A percentile compares a stretch with the other conserved stretches of the same genome.
phyloP scores from a whole-genome alignment of 2,888 invertebrate genomes.

The Dichetophora obliterata region DNA sequence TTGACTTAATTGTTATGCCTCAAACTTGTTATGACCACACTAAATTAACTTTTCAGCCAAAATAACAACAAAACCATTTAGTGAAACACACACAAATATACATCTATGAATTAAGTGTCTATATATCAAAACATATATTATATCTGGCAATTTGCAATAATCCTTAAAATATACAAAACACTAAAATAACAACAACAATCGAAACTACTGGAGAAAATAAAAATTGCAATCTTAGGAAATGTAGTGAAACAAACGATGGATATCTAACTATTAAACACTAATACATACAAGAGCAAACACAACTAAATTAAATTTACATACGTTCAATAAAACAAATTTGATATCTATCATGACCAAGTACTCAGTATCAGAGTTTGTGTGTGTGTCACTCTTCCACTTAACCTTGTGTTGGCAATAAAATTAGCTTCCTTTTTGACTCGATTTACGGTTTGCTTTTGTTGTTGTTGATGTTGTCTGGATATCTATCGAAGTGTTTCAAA shows the following conservation, averaged over 20 bases:
- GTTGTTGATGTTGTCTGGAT: not conserved
- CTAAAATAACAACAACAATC: no score
- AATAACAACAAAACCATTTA: no score
- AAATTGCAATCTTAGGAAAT: not conserved
- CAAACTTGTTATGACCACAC: no score
- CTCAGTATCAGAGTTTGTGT: constrained; percentile 1
- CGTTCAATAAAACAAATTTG: constrained; percentile 66
- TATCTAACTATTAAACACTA: constrained; percentile 28
- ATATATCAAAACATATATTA: no score
- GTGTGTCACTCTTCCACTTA: constrained; percentile 51
- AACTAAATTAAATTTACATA: constrained; percentile 59
- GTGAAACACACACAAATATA: no score
- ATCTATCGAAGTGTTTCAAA: constrained; percentile 51
- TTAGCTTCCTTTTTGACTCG: constrained; percentile 55
- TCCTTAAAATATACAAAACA: no score
- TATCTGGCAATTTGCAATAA: no score
- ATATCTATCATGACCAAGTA: constrained; percentile 57
- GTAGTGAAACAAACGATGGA: constrained; percentile 12
- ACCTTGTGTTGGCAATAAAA: constrained; percentile 67
- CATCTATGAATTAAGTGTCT: no score
- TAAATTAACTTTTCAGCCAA: no score
- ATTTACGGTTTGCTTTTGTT: constrained; percentile 19
- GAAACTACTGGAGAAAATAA: no score
- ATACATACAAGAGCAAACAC: constrained; percentile 47
- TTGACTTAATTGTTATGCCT: no score